Evolutionary conservation across 2,888 invertebrate species (phyloP).

Genomic region (Microplitis deprimator): DNA sequence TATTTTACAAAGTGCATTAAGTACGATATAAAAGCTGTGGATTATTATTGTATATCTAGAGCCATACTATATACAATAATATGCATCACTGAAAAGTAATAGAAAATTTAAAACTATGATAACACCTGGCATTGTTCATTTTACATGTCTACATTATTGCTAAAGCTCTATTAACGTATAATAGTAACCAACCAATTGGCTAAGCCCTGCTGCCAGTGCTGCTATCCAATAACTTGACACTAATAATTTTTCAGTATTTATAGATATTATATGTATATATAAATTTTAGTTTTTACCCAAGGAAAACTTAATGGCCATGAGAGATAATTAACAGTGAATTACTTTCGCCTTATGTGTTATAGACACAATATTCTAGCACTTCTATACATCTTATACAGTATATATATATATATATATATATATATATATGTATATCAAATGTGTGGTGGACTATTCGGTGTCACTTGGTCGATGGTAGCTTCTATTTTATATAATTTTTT

Average conservation of each 20-base stretch:
- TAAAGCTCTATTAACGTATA: conserved; percentile 3
- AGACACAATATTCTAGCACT: conserved; percentile 5
- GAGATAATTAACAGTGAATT: conserved; percentile 22
- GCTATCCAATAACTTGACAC: no score
- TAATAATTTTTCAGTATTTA: no score
- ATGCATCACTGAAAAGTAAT: neutral
- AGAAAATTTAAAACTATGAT: neutral
- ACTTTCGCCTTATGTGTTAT: conserved; percentile 2
- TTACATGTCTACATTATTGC: conserved; percentile 6
- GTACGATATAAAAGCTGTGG: neutral
- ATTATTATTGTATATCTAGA: neutral
- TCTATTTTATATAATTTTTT: neutral
- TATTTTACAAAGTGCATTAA: neutral
- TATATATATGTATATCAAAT: no score
- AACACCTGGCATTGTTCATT: neutral
- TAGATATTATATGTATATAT: neutral
- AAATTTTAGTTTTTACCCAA: neutral
- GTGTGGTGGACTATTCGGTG: neutral
- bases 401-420: no score
- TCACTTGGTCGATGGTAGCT: neutral
- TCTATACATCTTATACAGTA: neutral
- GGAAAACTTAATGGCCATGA: conserved; percentile 14
- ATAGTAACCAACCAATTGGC: neutral
- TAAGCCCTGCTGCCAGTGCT: neutral
- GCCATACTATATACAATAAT: neutral